Conservation (phyloP, 2,888 invertebrate species). For the Deroplatys truncata region DNA sequence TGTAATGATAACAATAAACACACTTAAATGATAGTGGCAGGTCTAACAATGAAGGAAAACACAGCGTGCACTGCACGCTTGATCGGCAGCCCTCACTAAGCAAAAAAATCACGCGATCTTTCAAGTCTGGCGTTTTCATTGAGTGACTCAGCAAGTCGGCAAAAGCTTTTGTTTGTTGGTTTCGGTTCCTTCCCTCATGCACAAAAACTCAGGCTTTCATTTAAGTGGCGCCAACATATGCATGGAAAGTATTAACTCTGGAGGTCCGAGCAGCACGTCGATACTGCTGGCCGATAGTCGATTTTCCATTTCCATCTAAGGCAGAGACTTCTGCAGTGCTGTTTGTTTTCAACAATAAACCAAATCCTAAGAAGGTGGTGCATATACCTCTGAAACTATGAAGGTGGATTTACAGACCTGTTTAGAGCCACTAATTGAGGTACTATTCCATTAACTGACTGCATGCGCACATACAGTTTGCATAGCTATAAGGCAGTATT, state of each 20-base stretch:
- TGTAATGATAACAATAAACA: neutral
- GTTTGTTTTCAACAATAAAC: too few species aligned
- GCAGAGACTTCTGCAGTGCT: too few species aligned
- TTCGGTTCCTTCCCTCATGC: neutral
- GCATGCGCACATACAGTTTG: too few species aligned
- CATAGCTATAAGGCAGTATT: too few species aligned
- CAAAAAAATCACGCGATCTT: neutral
- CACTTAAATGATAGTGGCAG: neutral
- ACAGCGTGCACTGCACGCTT: neutral
- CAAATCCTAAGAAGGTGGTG: too few species aligned
- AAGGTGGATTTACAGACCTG: too few species aligned
- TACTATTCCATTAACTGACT: too few species aligned
- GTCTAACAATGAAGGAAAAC: neutral
- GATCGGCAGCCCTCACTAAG: neutral
- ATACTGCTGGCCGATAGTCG: too few species aligned
- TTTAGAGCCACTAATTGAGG: too few species aligned
- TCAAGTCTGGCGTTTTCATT: neutral
- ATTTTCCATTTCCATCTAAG: too few species aligned
- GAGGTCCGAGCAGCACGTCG: neutral
- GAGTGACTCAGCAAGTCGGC: neutral
- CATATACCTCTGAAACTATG: too few species aligned
- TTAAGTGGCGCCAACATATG: neutral
- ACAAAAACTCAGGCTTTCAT: neutral
- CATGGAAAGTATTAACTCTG: neutral
- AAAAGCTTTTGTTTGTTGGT: neutral